Base-by-base conservation (phyloP, 2,797 vertebrate species). In the Limosa lapponica region DNA sequence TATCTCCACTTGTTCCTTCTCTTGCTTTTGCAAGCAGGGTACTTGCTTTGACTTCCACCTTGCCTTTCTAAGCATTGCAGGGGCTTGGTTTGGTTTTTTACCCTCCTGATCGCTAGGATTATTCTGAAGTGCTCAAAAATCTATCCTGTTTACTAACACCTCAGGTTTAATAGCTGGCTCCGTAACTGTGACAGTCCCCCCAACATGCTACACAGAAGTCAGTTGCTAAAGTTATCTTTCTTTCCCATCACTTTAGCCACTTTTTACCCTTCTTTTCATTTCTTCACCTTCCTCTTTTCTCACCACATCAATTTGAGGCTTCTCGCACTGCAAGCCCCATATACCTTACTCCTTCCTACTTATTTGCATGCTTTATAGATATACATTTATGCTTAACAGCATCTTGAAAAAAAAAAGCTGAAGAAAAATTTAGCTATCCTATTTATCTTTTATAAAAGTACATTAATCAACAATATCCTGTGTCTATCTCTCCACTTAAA, bases 41-140 rank as follows among this genome's bases (percentile, higher is more conserved):
- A 32, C 39, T 8, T 48, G 65, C 73, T 71, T 36, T 65, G 78
- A 59, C 57, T 48, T 44, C 51, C 32, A 77, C 82, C 34, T 57
- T 9, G 18, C 44, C 36, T 34, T 69, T 24, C 70, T 18, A 57
- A 73, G 34, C 34, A n/a, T 3, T 14, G 14, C 51, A 55, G 46
- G 16, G 43, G 44, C 20, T 61, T 36, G 13, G 1, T 55, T 17
- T 17, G 3, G 0, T 2, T 32, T 32, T 34, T 19, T 10, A 7
- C 14, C 41, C 10, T 36, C 28, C 28, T 3, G 9, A 44, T 27
- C 30, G n/a, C 27, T 13, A 54, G 52, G 59, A 72, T 79, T 82
- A 82, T 37, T 75, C 37, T 79, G 24, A 82, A 65, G 48, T 36
- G 52, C 48, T 87, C 59, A 51, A 64, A 89, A 89, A 69, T 55